Percentiles rank a stretch among this genome's conserved stretches.
phyloP scores from a whole-genome alignment of 2,888 invertebrate species.

The Timandra comae region DNA sequence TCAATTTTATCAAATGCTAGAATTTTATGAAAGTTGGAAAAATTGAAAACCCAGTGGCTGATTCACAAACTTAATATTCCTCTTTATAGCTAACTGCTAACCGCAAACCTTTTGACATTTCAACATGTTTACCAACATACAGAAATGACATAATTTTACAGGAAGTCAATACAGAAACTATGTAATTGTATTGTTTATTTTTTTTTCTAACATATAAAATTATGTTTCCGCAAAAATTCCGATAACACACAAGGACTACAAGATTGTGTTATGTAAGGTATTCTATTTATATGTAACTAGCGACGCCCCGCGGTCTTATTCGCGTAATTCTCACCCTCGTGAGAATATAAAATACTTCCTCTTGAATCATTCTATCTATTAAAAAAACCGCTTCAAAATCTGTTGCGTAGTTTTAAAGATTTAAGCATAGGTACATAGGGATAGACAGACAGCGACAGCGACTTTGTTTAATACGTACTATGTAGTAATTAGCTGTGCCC shows the following conservation, averaged over 20 bases:
- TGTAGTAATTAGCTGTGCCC: slow-evolving; percentile 2
- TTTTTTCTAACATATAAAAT: slow-evolving; percentile 10
- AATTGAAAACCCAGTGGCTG: too few species aligned
- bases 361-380: too few species aligned
- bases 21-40: too few species aligned
- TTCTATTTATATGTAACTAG: slow-evolving; percentile 3
- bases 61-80: too few species aligned
- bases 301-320: too few species aligned
- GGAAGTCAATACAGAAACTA: slow-evolving; percentile 14
- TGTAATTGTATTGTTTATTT: slow-evolving; percentile 16
- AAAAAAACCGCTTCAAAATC: too few species aligned
- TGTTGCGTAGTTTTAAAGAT: too few species aligned
- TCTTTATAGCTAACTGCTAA: slow-evolving; percentile 4
- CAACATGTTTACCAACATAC: slow-evolving; percentile 8
- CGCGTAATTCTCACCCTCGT: too few species aligned
- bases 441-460: background rate
- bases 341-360: too few species aligned
- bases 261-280: slow-evolving; percentile 6
- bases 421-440: too few species aligned
- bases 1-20: too few species aligned
- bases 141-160: slow-evolving; percentile 23
- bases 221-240: slow-evolving; percentile 20
- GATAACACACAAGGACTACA: slow-evolving; percentile 16
- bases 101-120: slow-evolving; percentile 17
- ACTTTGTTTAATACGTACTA: slow-evolving; percentile 3